Evolutionary conservation across 2,797 vertebrate genomes (phyloP).

Genomic region (Poeciliopsis gracilis): DNA sequence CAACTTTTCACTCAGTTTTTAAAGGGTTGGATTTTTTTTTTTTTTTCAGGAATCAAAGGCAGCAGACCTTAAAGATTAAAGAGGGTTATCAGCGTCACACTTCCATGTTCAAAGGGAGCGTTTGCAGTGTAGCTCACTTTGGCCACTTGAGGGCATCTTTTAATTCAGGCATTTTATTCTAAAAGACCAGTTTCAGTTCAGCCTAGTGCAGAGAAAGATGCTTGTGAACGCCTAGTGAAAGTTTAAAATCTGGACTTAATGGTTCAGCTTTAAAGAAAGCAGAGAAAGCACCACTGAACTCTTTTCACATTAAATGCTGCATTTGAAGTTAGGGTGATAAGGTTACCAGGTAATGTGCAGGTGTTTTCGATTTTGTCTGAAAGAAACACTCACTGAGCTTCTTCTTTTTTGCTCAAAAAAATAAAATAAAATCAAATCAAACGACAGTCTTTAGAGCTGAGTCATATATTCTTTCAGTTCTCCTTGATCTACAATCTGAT

Average conservation of each 20-base stretch:
- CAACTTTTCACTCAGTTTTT: background rate
- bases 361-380: slow-evolving; percentile 4
- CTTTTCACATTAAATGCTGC: background rate
- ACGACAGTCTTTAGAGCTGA: background rate
- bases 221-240: slow-evolving; percentile 9
- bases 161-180: slow-evolving; percentile 17
- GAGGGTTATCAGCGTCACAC: background rate
- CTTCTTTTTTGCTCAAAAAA: background rate
- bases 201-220: background rate
- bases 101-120: background rate
- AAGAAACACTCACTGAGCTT: background rate
- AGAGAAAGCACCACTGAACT: background rate
- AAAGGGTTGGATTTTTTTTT: background rate
- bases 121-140: slow-evolving; percentile 52
- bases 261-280: background rate
- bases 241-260: slow-evolving; percentile 13
- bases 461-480: slow-evolving; percentile 10
- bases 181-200: slow-evolving; percentile 1
- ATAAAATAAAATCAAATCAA: background rate
- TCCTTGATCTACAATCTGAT: slow-evolving; percentile 28
- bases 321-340: slow-evolving; percentile 15
- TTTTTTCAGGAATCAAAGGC: background rate
- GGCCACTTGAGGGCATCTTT: slow-evolving; percentile 76
- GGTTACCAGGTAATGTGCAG: background rate
- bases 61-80: background rate